Evolutionary conservation across 2,113 vertebrate species (phyloP), one percentile per base, ranked within the genome.

Genomic region (Xenotilapia longispinis): DNA sequence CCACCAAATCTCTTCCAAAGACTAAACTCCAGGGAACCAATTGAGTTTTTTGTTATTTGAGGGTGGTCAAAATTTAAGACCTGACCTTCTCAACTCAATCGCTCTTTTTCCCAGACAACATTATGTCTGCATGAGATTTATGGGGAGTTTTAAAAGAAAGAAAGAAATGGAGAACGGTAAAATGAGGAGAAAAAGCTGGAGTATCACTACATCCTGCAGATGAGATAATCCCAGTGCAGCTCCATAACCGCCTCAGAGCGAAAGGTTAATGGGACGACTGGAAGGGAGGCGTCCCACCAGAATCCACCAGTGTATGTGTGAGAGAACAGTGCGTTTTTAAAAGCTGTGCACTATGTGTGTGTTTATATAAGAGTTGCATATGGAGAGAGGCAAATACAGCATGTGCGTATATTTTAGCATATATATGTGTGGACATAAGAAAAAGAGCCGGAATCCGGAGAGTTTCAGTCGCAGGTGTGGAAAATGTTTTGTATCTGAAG

Each of bases 61-160:
- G 84, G 90, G 92, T 93, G 93, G 91, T 88, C 93, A 81, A 3
- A 60, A 80, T 88, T 80, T 89, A 85, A 83, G 75, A 78, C 82
- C 68, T 2, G 13, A 81, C 58, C 75, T 83, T 79, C 51, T 55
- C 8, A 33, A 65, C 28, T 38, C 70, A 11, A 42, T 89, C 33
- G 2, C 21, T 91, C 40, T 80, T 91, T 68, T 93, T 89, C 88
- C 82, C 81, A 88, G 85, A 88, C 87, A 91, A 36, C 60, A 78
- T 58, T 49, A 54, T 9, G 85, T 88, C 81, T 47, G 28, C 73
- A 14, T 31, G 80, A 73, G 85, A 86, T 92, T 89, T 85, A 87
- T 47, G 33, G 6, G 40, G 38, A 65, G 45, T 21, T 13, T 33
- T 21, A 65, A 38, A 31, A 57, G 42, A 80, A 75, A 49, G 19